Base-by-base conservation (phyloP, 2,797 vertebrate species). In the Yasuhikotakia modesta region DNA sequence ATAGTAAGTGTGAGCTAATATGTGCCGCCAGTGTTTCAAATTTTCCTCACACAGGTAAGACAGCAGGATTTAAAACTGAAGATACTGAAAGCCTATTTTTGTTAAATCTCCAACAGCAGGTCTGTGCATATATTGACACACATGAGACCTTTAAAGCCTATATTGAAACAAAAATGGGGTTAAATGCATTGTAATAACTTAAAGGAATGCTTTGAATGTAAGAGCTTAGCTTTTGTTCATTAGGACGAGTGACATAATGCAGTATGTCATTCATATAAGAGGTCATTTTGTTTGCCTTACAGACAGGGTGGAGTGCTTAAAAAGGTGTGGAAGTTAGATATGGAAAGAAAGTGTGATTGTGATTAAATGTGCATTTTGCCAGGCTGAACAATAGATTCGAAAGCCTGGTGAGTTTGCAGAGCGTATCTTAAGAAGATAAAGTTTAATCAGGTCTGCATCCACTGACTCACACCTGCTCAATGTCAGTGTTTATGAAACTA, bases 351-450 rank as follows among this genome's bases (percentile, higher is more conserved):
- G 27, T 57, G 22, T 48, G 55, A 39, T 24, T 48, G 46, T 30
- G 17, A 64, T 39, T 52, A 52, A 65, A 7, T 64, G 19, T 45
- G 32, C 17, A 66, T 43, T 74, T 61, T 66, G 5, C 5, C 12
- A 50, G 46, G n/a, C 46, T 27, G 1, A 53, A 64, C 57, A 73
- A 55, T 39, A 19, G 45, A 22, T 76, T 69, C 10, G n/a, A n/a
- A n/a, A 63, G 13, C 1, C 32, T 70, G 70, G 21, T 50, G 6
- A 60, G 16, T 61, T 52, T 60, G 11, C 24, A 39, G 5, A 70
- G 57, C 21, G 16, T 78, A 70, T 78, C 64, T 63, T 50, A 24
- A 60, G 50, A 70, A 88, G 85, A 89, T 30, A 88, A 78, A 32
- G 21, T 4, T 11, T 19, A 74, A 24, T 35, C 32, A 35, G 6